phyloP scores from a whole-genome alignment of 2,113 vertebrate species.

The Phylloscopus trochilus region DNA sequence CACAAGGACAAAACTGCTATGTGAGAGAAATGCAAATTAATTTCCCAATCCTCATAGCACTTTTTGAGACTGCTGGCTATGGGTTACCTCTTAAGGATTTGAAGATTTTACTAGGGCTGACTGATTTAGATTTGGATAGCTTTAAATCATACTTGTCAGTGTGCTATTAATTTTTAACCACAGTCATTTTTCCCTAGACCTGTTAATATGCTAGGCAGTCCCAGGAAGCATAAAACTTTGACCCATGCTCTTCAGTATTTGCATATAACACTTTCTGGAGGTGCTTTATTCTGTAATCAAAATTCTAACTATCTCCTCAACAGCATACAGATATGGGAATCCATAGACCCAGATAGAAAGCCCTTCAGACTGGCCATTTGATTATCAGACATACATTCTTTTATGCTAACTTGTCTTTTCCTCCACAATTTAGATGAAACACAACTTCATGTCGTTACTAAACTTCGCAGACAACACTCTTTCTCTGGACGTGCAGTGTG shows the following conservation, averaged over 20 bases:
- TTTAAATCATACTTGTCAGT: constrained; percentile 65
- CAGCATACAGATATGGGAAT: not conserved
- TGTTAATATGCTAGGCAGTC: constrained; percentile 65
- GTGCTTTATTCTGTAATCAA: constrained; percentile 32
- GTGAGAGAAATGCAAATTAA: constrained; percentile 57
- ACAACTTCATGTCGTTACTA: not conserved
- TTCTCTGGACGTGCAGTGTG: not conserved
- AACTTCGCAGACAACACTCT: not conserved
- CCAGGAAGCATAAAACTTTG: constrained; percentile 58
- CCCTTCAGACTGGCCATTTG: not conserved
- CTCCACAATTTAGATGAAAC: constrained; percentile 1
- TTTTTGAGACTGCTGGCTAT: constrained; percentile 50
- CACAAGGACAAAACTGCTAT: constrained; percentile 51
- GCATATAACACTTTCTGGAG: constrained; percentile 44
- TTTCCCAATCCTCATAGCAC: constrained; percentile 39
- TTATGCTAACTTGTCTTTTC: constrained; percentile 1
- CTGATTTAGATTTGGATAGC: constrained; percentile 64
- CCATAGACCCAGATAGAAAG: not conserved
- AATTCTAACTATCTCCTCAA: constrained; percentile 25
- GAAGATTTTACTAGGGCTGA: constrained; percentile 50
- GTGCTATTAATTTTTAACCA: constrained; percentile 68
- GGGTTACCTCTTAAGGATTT: constrained; percentile 43
- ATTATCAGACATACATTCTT: not conserved
- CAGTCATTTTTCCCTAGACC: constrained; percentile 44
- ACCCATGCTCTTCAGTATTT: constrained; percentile 45